Base-by-base conservation (phyloP, 2,113 vertebrate species). In the Pedionomus torquatus region DNA sequence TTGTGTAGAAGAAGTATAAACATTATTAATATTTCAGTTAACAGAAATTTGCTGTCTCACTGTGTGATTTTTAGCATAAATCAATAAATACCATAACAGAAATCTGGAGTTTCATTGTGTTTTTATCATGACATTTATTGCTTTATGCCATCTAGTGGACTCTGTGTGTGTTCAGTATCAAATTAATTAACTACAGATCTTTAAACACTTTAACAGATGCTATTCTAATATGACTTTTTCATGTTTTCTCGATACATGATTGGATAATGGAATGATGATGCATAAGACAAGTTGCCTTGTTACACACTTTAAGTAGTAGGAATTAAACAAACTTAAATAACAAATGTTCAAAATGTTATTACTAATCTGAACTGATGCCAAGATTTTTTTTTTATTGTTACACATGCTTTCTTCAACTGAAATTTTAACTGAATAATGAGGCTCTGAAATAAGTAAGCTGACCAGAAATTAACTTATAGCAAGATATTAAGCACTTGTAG, bases 281-380 rank as follows among this genome's bases (percentile, higher is more conserved):
- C 85, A 93, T 87, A 76, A 64, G 95, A 94, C 87, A 93, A 97
- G 82, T 96, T 97, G 93, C 58, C 68, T 96, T 92, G 88, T 96
- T 95, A 93, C 75, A 96, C 79, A 70, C 90, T 96, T 84, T 95
- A 95, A 96, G 92, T 93, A 88, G 94, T 97, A 97, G 74, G 75
- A 97, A 96, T 97, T 95, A 98, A 98, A 97, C 95, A 97, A 97
- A 97, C 76, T 98, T 97, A 96, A 98, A 98, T 97, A 97, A 96
- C 96, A 98, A 97, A 98, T 96, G 95, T 95, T 98, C 87, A 96
- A 90, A 97, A 97, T 96, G 92, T 97, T 96, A 95, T 98, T 98
- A 91, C 94, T 98, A 98, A 97, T 97, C 97, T 97, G 95, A 95
- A 97, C 41, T 35, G 79, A 90, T 46, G 83, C 95, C 96, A 96